Conservation (phyloP, 2,797 vertebrate genomes). For the Merluccius polli region DNA sequence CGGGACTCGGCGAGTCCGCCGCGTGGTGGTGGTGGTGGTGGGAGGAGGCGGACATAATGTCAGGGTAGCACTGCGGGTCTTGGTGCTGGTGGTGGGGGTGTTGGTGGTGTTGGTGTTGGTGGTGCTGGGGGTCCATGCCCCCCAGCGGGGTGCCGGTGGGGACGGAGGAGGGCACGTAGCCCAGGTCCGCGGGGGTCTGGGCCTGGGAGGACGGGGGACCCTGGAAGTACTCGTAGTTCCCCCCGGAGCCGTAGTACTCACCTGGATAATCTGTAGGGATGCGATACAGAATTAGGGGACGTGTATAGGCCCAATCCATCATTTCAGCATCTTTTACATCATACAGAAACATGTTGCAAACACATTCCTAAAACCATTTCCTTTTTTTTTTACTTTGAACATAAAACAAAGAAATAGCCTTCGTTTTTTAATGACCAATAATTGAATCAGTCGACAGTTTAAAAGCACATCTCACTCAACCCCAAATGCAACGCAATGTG, state of each 20-base stretch:
- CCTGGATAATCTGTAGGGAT: constrained; percentile 85
- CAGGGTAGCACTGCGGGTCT: constrained; percentile 89
- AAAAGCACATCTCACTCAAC: not conserved
- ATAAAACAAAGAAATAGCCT: not conserved
- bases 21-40: constrained; percentile 63
- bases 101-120: constrained; percentile 69
- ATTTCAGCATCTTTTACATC: not conserved
- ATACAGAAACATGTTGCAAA: not conserved
- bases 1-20: constrained; percentile 89
- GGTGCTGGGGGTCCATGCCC: constrained; percentile 61
- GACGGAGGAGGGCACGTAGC: constrained; percentile 86
- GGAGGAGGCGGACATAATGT: constrained; percentile 78
- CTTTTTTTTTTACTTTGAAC: not conserved
- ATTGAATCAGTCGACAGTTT: not conserved
- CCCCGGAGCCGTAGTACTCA: constrained; percentile 88
- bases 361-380: not conserved
- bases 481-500: not conserved
- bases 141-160: constrained; percentile 84
- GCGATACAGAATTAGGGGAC: constrained; percentile 4
- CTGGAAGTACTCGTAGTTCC: constrained; percentile 94
- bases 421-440: not conserved
- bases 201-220: constrained; percentile 89
- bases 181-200: constrained; percentile 90
- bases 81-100: constrained; percentile 66
- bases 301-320: not conserved